Conservation (phyloP, 2,888 invertebrate species). For the Temnothorax ravouxi region DNA sequence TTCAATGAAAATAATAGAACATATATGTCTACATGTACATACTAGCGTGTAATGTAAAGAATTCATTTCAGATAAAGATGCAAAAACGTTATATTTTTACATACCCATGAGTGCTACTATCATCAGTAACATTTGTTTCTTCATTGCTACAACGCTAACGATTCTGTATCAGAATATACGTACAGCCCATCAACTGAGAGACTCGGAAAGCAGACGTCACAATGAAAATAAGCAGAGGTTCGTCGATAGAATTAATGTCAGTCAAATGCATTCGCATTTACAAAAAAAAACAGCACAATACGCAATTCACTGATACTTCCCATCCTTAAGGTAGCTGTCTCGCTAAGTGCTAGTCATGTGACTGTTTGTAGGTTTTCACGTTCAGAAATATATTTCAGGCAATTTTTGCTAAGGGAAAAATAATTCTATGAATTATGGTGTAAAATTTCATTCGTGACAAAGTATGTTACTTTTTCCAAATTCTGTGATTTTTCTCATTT, state of each 20-base stretch:
- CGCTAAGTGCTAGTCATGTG: too few species aligned
- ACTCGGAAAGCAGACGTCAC: constrained; percentile 90
- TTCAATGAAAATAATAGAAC: neutral
- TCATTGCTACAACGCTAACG: constrained; percentile 90
- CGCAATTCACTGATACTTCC: neutral
- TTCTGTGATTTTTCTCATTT: too few species aligned
- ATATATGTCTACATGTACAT: neutral
- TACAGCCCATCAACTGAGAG: constrained; percentile 89
- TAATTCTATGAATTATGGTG: too few species aligned
- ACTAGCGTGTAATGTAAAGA: neutral
- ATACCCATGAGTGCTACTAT: constrained; percentile 90
- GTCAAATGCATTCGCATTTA: neutral
- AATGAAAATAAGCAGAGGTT: constrained; percentile 89
- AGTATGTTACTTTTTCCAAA: too few species aligned
- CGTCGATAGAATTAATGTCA: constrained; percentile 28
- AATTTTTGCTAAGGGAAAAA: too few species aligned
- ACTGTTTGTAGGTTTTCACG: too few species aligned
- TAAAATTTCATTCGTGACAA: too few species aligned
- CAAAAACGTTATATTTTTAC: constrained; percentile 90
- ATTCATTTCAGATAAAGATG: constrained; percentile 86
- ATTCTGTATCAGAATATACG: constrained; percentile 90
- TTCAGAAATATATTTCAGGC: too few species aligned
- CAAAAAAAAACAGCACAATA: neutral
- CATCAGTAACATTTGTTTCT: constrained; percentile 89
- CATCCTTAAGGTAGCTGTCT: too few species aligned